Percentiles rank a stretch among this genome's conserved stretches.
These are phyloP conservation scores for Neopelma chrysocephalum DNA, from an alignment of 2,797 vertebrate species.

Conservation along the genomic window DNA sequence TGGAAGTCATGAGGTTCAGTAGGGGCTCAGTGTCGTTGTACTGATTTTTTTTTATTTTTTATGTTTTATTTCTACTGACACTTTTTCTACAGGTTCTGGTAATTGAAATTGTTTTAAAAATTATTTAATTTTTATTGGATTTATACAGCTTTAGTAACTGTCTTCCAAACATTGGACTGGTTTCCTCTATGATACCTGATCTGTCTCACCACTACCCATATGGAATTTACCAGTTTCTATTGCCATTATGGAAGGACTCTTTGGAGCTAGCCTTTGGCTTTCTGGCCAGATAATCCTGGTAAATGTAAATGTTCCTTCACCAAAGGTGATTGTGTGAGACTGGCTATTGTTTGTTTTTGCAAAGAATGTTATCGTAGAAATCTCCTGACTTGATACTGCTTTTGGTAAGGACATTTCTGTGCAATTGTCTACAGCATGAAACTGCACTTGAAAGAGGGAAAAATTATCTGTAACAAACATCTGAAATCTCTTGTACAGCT, in stretches of 20 bases:
- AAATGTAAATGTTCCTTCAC: background rate
- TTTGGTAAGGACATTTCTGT: background rate
- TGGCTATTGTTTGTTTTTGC: background rate
- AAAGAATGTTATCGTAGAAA: background rate
- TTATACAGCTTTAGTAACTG: background rate
- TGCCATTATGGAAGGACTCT: background rate
- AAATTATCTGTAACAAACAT: background rate
- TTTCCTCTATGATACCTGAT: background rate
- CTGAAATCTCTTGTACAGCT: background rate
- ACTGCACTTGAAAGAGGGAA: background rate
- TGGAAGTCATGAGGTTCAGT: background rate
- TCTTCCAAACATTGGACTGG: background rate
- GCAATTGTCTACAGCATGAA: background rate
- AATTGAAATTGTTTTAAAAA: background rate
- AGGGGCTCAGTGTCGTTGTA: background rate
- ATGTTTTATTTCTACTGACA: background rate
- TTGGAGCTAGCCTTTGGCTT: background rate
- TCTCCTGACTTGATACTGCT: background rate
- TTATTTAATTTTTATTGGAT: background rate
- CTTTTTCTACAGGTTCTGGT: background rate
- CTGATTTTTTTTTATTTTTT: background rate
- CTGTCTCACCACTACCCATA: background rate
- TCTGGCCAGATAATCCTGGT: background rate
- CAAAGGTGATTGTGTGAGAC: background rate
- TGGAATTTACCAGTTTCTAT: background rate